These are phyloP conservation scores for Tricholaema leucomelas DNA, from an alignment of 2,113 vertebrate genomes.

Conservation along the genomic window DNA sequence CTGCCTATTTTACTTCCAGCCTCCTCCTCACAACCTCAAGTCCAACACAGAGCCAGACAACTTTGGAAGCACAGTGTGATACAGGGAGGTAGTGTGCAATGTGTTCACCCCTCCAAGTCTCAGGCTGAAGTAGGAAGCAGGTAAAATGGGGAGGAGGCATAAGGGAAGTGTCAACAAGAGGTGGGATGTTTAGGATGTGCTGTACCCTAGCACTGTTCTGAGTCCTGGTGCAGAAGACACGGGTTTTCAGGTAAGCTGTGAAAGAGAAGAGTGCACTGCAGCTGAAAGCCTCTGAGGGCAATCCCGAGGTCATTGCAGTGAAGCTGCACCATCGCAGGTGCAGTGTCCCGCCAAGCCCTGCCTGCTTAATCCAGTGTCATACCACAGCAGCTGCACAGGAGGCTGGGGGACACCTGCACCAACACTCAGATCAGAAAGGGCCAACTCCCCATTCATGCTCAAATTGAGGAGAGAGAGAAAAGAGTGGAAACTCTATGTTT, in stretches of 20 bases:
- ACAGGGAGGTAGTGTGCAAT: neutral
- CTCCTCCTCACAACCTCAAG: neutral
- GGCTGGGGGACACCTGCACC: neutral
- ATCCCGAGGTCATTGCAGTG: neutral
- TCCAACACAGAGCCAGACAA: neutral
- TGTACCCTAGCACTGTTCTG: neutral
- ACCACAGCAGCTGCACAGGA: neutral
- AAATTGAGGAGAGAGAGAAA: neutral
- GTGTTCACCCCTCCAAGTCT: neutral
- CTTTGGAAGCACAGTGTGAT: neutral
- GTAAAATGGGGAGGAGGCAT: neutral
- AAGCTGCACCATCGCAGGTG: neutral
- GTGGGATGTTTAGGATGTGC: neutral
- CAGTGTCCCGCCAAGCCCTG: neutral
- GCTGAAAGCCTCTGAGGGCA: neutral
- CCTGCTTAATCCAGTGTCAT: neutral
- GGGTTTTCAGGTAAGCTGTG: neutral
- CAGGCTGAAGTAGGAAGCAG: neutral
- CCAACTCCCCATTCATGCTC: neutral
- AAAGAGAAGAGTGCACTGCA: constrained; percentile 3
- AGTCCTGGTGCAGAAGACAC: neutral
- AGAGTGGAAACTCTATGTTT: neutral
- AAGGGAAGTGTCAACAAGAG: neutral
- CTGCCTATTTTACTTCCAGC: neutral
- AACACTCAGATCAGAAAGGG: neutral